Percentiles rank a stretch among this genome's conserved stretches.
Evolutionary conservation across 2,113 vertebrate genomes (phyloP).

Genomic region (Phyllopteryx taeniolatus): DNA sequence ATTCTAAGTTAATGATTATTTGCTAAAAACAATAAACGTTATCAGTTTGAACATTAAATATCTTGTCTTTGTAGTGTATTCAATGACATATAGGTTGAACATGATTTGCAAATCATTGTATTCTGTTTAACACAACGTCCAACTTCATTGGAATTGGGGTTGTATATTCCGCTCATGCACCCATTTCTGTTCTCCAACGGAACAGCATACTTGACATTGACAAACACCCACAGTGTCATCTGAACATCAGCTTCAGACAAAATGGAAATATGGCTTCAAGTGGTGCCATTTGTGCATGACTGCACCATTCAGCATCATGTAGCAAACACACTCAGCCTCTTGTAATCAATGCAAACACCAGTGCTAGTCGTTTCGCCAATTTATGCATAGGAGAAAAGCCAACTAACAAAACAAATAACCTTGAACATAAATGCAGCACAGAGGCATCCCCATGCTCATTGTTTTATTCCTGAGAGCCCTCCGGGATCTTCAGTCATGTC

Average conservation of each 20-base stretch:
- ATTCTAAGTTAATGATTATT: no score
- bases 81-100: no score
- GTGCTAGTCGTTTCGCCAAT: slow-evolving; percentile 26
- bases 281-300: slow-evolving; percentile 35
- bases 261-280: slow-evolving; percentile 17
- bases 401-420: slow-evolving; percentile 3
- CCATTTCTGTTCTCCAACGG: background rate
- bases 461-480: slow-evolving; percentile 14
- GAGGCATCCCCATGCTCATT: slow-evolving; percentile 46
- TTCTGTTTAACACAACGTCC: no score
- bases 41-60: no score
- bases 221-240: slow-evolving; percentile 42
- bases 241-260: slow-evolving; percentile 26
- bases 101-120: no score
- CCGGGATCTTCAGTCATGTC: slow-evolving; percentile 28
- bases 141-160: background rate
- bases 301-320: slow-evolving; percentile 6
- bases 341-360: slow-evolving; percentile 9
- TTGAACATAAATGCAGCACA: slow-evolving; percentile 16
- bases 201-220: slow-evolving; percentile 27
- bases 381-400: slow-evolving; percentile 6
- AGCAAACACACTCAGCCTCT: slow-evolving; percentile 6
- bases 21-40: no score
- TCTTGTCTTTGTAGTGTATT: no score
- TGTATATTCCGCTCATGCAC: no score